Evolutionary conservation across 2,113 vertebrate species (phyloP).

Genomic region (Hiodon alosoides): DNA sequence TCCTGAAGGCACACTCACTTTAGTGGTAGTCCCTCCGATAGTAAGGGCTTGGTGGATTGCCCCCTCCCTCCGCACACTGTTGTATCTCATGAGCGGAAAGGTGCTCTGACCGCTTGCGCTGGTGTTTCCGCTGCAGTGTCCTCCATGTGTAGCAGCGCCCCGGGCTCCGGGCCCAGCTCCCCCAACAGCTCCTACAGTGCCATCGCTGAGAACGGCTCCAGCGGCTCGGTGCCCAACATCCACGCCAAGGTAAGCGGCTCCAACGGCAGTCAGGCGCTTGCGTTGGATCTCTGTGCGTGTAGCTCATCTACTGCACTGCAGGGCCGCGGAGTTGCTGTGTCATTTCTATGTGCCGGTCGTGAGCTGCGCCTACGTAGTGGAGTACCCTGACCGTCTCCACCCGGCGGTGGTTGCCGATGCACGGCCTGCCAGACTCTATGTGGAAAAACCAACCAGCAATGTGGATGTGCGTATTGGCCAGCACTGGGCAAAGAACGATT

Average conservation of each 20-base stretch:
- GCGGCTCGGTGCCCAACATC: slow-evolving; percentile 79
- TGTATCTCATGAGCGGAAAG: no score
- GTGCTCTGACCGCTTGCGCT: background rate
- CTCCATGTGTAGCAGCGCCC: slow-evolving; percentile 76
- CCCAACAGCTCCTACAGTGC: slow-evolving; percentile 75
- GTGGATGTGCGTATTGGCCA: no score
- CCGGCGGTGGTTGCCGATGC: no score
- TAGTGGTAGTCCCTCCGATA: no score
- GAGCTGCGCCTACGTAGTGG: no score
- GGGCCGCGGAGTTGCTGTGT: background rate
- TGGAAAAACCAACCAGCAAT: no score
- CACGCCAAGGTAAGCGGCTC: slow-evolving; percentile 63
- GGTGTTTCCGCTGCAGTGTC: slow-evolving; percentile 53
- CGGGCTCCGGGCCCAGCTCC: slow-evolving; percentile 76
- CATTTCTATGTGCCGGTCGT: background rate
- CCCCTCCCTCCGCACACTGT: no score
- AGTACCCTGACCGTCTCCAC: no score
- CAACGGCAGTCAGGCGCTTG: background rate
- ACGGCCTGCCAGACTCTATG: no score
- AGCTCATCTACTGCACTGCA: background rate
- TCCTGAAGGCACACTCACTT: background rate
- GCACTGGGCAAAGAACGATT: no score
- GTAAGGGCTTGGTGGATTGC: no score
- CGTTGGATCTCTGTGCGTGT: background rate
- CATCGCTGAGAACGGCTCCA: slow-evolving; percentile 76